Conservation (phyloP, 2,797 vertebrate species). For the Myotis daubentonii region DNA sequence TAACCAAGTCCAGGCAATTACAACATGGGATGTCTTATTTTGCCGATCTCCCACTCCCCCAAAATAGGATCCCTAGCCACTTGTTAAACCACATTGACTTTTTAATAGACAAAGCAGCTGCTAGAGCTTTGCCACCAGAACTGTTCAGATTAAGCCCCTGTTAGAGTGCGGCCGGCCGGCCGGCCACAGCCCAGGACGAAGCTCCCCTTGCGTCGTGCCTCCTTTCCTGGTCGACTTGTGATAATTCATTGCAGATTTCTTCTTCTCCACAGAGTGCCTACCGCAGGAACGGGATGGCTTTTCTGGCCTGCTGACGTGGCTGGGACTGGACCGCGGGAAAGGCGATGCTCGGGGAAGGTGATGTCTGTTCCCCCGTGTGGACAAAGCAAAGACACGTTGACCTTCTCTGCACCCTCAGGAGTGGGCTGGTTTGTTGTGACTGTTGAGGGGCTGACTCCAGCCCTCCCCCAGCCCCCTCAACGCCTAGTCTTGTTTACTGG, state of each 20-base stretch:
- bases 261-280: conserved; percentile 91
- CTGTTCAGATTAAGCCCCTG: conserved; percentile 84
- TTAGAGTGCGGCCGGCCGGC: conserved; percentile 84
- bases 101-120: conserved; percentile 85
- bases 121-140: conserved; percentile 85
- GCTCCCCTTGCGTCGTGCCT: conserved; percentile 81
- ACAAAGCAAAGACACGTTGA: conserved; percentile 69
- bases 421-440: conserved; percentile 86
- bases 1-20: conserved; percentile 79
- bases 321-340: conserved; percentile 79
- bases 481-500: conserved; percentile 86
- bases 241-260: conserved; percentile 90
- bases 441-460: conserved; percentile 83
- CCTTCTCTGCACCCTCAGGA: conserved; percentile 68
- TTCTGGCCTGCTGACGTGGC: conserved; percentile 93
- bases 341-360: conserved; percentile 80
- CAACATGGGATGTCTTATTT: conserved; percentile 80
- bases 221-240: conserved; percentile 84
- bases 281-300: conserved; percentile 93
- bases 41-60: conserved; percentile 81
- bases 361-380: conserved; percentile 73
- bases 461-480: conserved; percentile 84
- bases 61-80: conserved; percentile 87
- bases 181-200: conserved; percentile 87
- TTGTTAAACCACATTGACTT: conserved; percentile 90